These are phyloP conservation scores for Protula sp. DNA, from an alignment of 2,888 invertebrate genomes.

Conservation along the genomic window DNA sequence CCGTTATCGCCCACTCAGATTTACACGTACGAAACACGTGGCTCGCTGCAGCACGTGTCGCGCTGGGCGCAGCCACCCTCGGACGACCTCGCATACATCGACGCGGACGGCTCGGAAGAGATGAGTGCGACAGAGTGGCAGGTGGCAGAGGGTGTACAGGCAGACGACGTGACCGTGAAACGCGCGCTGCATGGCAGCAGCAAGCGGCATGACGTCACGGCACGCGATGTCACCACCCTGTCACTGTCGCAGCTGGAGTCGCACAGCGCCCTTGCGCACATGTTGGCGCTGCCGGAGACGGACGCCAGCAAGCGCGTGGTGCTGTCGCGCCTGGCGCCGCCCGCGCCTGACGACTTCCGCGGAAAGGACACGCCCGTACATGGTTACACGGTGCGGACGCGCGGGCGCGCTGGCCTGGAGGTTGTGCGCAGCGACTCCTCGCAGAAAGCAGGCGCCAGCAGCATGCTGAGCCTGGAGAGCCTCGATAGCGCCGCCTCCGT, in stretches of 20 bases:
- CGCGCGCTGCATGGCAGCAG: neutral
- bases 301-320: neutral
- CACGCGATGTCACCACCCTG: neutral
- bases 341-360: neutral
- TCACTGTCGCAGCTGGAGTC: neutral
- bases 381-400: neutral
- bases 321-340: neutral
- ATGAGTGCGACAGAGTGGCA: neutral
- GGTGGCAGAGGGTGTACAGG: neutral
- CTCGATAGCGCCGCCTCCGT: neutral
- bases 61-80: neutral
- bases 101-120: slow-evolving; percentile 56
- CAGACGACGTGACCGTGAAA: neutral
- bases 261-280: neutral
- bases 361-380: neutral
- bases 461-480: neutral
- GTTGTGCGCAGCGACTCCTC: neutral
- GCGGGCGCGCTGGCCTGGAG: neutral
- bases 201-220: too few species aligned
- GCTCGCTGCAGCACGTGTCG: too few species aligned
- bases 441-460: neutral
- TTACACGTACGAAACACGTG: too few species aligned
- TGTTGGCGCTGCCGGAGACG: neutral
- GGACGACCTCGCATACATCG: slow-evolving; percentile 60
- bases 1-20: too few species aligned